phyloP scores from a whole-genome alignment of 2,797 vertebrate species.

The Clangula hyemalis region DNA sequence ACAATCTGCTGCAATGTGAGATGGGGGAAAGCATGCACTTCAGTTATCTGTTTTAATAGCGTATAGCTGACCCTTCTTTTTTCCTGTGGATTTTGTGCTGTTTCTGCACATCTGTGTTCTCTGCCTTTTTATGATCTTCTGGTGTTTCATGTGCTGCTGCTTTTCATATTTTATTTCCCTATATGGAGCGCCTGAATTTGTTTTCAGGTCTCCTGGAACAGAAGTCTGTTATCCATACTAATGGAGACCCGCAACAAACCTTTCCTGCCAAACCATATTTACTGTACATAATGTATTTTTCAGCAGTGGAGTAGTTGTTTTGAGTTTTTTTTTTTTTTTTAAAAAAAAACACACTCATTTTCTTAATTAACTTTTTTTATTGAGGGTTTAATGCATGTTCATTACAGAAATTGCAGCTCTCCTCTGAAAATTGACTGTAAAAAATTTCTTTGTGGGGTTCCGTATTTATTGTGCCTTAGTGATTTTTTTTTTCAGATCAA shows the following conservation, averaged over 20 bases:
- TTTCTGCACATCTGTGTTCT: slow-evolving; percentile 14
- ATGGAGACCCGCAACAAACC: background rate
- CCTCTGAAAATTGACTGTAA: slow-evolving; percentile 28
- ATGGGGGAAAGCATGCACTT: background rate
- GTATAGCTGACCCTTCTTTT: background rate
- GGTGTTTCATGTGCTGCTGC: background rate
- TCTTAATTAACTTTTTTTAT: slow-evolving; percentile 69
- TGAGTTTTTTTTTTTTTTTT: background rate
- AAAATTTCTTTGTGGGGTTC: slow-evolving; percentile 4
- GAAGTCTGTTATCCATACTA: background rate
- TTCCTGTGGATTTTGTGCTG: background rate
- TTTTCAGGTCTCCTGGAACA: background rate
- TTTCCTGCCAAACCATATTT: background rate
- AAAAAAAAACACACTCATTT: slow-evolving; percentile 2
- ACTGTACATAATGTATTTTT: slow-evolving; percentile 2
- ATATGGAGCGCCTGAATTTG: background rate
- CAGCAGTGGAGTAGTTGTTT: slow-evolving; percentile 33
- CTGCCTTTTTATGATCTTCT: background rate
- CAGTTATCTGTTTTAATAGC: background rate
- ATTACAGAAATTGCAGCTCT: slow-evolving; percentile 46
- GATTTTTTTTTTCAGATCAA: slow-evolving; percentile 47
- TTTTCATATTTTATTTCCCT: background rate
- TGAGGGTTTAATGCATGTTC: slow-evolving; percentile 48
- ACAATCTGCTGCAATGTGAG: background rate
- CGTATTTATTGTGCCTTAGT: slow-evolving; percentile 19